Evolutionary conservation across 2,797 vertebrate species (phyloP).

Genomic region (Mionectes olivaceus): DNA sequence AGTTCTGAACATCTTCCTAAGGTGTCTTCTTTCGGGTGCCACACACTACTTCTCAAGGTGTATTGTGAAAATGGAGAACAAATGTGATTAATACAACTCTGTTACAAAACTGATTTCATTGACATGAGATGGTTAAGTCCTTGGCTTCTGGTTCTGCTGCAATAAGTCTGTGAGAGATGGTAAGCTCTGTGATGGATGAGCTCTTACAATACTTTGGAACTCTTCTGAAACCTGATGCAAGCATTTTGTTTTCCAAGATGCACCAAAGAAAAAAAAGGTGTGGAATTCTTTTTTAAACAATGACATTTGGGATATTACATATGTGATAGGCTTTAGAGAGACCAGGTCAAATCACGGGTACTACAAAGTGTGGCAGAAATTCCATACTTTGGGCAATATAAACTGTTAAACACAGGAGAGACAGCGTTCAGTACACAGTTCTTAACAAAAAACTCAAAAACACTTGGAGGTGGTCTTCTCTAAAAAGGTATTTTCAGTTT

Average conservation of each 20-base stretch:
- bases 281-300: background rate
- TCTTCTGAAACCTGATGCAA: background rate
- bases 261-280: background rate
- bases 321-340: background rate
- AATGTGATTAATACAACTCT: background rate
- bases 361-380: background rate
- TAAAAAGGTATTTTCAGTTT: background rate
- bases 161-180: background rate
- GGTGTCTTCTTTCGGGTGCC: background rate
- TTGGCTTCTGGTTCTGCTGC: background rate
- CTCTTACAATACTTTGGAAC: background rate
- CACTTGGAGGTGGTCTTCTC: background rate
- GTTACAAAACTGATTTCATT: background rate
- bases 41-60: background rate
- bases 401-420: background rate
- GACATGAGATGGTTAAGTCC: background rate
- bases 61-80: background rate
- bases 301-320: background rate
- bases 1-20: background rate
- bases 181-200: background rate
- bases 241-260: background rate
- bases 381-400: background rate
- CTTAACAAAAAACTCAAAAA: background rate
- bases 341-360: background rate
- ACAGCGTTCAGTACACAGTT: background rate